Evolutionary conservation across 2,113 vertebrate genomes (phyloP).

Genomic region (Neoarius graeffei): DNA sequence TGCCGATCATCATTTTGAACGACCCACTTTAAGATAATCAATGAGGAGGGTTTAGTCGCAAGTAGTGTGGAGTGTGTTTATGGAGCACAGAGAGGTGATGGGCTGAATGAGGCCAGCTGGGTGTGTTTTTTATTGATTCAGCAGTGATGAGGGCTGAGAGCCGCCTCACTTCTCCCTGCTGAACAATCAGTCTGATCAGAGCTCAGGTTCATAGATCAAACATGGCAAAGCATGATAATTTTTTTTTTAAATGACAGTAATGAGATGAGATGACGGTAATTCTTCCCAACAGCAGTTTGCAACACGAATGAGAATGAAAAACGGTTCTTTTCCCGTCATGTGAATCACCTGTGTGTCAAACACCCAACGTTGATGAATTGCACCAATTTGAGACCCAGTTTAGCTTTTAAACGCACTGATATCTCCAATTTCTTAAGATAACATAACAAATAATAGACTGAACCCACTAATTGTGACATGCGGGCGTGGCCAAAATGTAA

Average conservation of each 20-base stretch:
- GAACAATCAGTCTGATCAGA: not conserved
- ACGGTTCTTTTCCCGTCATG: too few relatives aligned
- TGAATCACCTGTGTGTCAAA: not conserved
- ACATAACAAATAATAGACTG: not conserved
- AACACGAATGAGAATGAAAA: not conserved
- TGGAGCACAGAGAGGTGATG: conserved; percentile 2
- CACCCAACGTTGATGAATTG: not conserved
- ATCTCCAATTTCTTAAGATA: conserved; percentile 1
- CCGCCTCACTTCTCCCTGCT: not conserved
- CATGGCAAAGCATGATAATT: not conserved
- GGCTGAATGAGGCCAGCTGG: not conserved
- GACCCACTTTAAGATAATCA: not conserved
- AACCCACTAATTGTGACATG: not conserved
- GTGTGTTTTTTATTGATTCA: not conserved
- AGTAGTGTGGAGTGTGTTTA: conserved; percentile 29
- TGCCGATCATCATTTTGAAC: conserved; percentile 24
- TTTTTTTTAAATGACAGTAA: too few relatives aligned
- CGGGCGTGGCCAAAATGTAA: not conserved
- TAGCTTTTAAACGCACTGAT: not conserved
- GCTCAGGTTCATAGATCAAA: not conserved
- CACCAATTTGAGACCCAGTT: not conserved
- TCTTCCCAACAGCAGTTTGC: not conserved
- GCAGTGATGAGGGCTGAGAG: not conserved
- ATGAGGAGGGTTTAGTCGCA: not conserved
- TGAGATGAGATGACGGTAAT: not conserved